Evolutionary conservation across 2,113 vertebrate genomes (phyloP).

Genomic region (Chroicocephalus ridibundus): DNA sequence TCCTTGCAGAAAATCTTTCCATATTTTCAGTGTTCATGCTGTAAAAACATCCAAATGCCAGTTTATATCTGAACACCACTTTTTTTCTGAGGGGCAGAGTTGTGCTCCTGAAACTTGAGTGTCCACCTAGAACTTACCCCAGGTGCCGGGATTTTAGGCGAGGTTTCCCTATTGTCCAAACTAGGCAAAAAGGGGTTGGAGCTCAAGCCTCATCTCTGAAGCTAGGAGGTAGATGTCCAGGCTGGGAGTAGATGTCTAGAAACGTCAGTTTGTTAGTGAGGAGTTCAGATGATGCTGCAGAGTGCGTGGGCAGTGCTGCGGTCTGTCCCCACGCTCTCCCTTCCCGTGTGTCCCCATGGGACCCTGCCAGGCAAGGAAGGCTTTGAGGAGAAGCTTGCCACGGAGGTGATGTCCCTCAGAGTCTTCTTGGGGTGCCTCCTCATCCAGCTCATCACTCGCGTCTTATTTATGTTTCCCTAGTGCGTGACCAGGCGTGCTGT

Average conservation of each 20-base stretch:
- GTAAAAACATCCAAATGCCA: neutral
- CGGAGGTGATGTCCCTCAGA: neutral
- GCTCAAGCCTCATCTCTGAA: neutral
- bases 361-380: neutral
- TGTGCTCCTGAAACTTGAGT: neutral
- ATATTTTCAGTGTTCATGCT: neutral
- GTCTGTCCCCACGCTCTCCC: neutral
- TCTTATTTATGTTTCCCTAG: slow-evolving; percentile 18
- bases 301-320: rapidly evolving
- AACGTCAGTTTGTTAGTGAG: neutral
- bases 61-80: neutral
- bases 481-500: neutral
- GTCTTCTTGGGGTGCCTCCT: neutral
- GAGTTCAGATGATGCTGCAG: neutral
- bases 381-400: neutral
- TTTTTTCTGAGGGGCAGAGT: neutral
- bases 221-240: neutral
- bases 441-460: neutral
- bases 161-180: neutral
- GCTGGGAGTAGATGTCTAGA: neutral
- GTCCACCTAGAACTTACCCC: neutral
- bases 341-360: rapidly evolving
- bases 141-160: neutral
- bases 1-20: neutral
- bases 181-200: neutral